These are phyloP conservation scores for Empis livida DNA, from an alignment of 2,888 invertebrate species.

Conservation along the genomic window DNA sequence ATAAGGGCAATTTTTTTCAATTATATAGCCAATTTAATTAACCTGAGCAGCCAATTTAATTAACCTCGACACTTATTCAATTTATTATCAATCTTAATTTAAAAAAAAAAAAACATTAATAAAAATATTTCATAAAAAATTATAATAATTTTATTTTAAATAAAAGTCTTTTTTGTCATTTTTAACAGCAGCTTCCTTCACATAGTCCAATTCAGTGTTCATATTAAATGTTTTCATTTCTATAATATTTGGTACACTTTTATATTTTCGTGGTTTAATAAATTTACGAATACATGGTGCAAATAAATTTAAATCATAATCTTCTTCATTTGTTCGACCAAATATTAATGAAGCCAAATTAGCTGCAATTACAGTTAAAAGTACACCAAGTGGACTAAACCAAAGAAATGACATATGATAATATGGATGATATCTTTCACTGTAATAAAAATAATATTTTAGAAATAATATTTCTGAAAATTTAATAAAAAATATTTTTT, in stretches of 20 bases:
- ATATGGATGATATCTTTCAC: slow-evolving; percentile 20
- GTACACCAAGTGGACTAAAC: slow-evolving; percentile 53
- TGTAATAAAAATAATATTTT: background rate
- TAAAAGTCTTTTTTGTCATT: no score
- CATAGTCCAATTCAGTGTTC: background rate
- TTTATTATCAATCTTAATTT: no score
- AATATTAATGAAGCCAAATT: slow-evolving; percentile 43
- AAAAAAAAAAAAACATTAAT: no score
- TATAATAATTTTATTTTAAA: no score
- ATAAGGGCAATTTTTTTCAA: no score
- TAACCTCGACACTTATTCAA: no score
- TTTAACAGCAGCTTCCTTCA: background rate
- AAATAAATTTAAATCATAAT: slow-evolving; percentile 45
- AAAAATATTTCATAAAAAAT: no score
- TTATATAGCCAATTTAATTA: no score
- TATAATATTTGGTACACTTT: slow-evolving; percentile 18
- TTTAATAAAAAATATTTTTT: background rate
- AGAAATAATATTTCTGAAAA: no score
- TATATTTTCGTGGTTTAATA: slow-evolving; percentile 21
- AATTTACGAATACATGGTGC: slow-evolving; percentile 50
- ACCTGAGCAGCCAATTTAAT: no score
- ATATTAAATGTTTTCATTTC: slow-evolving; percentile 14
- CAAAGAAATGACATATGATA: slow-evolving; percentile 53
- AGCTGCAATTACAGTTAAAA: slow-evolving; percentile 45
- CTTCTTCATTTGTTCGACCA: slow-evolving; percentile 38